A percentile compares a stretch with the other conserved stretches of the same genome.
phyloP scores from a whole-genome alignment of 1,140 invertebrate species.

The Lasaia peninsularis region DNA sequence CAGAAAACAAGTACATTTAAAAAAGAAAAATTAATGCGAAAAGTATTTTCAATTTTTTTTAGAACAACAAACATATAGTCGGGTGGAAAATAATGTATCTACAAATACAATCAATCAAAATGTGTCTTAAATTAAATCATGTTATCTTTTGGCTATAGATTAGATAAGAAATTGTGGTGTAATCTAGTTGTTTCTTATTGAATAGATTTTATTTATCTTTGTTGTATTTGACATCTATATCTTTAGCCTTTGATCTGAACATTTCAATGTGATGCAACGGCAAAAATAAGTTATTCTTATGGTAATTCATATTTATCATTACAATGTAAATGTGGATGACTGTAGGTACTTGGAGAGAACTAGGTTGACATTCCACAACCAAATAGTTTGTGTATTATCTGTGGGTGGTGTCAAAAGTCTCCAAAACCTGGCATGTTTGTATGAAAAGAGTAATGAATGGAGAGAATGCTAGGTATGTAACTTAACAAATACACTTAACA shows the following conservation, averaged over 20 bases:
- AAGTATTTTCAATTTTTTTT: background rate
- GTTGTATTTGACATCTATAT: constrained; percentile 18
- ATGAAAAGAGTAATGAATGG: too few relatives aligned
- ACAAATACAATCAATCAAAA: background rate
- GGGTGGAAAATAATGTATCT: background rate
- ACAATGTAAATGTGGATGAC: too few relatives aligned
- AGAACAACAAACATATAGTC: background rate
- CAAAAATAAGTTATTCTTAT: constrained; percentile 21
- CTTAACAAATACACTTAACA: too few relatives aligned
- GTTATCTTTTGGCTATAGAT: constrained; percentile 13
- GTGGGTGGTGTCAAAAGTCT: too few relatives aligned
- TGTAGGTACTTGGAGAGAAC: too few relatives aligned
- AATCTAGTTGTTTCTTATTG: background rate
- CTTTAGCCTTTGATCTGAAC: constrained; percentile 29
- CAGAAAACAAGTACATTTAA: too few relatives aligned
- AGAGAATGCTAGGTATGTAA: too few relatives aligned
- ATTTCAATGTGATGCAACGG: constrained; percentile 33
- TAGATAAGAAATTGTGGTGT: constrained; percentile 11
- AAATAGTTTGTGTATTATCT: too few relatives aligned
- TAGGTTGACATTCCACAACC: too few relatives aligned
- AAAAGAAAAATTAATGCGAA: background rate
- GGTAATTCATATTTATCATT: background rate
- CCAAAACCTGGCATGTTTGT: too few relatives aligned
- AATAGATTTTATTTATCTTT: constrained; percentile 18
- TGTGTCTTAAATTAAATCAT: background rate